Evolutionary conservation across 1,140 invertebrate genomes (phyloP), one percentile per base, ranked within the genome.

Genomic region (Halictus rubicundus): DNA sequence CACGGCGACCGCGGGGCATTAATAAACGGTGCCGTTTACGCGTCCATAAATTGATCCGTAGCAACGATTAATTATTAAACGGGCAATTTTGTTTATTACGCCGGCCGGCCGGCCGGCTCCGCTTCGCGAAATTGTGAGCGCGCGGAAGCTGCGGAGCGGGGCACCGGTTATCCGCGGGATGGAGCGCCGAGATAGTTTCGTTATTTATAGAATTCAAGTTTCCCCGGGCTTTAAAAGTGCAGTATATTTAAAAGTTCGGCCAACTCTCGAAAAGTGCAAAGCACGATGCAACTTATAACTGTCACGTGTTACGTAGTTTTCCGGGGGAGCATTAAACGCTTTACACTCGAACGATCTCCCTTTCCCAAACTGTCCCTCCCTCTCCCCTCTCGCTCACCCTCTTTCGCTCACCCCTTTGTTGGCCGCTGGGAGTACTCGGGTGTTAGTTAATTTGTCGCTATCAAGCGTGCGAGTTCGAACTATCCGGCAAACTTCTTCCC

Each of bases 201-300:
- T 78, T 78, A 71, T 78, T 78, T 78, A 78, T 78, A 72, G 76
- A 78, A 78, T 78, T 78, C 69, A 57, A 78, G 76, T 78, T 72
- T 70, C 23, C 60, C 16, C 54, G 27, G 46, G 46, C 49, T 78
- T 54, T 65, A 42, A 42, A 39, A 23, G 76, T 16, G 60, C 69
- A 46, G 25, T 72, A 78, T 64, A 54, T 78, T 72, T 78, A 71
- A 72, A 78, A 78, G 76, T 78, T 78, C 32, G 37, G 49, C 2
- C 3, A 57, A 64, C 76, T 72, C 32, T 78, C 68, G 70, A 78
- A 78, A 71, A 78, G 68, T 78, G 69, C 68, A 5, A 52, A 25
- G 60, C 69, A 54, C 60, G 59, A 71, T 71, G 46, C 68, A 78
- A 64, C 60, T 72, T 72, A 72, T 64, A 64, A 65, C 76, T 71